Evolutionary conservation across 2,113 vertebrate genomes (phyloP), one percentile per base, ranked within the genome.

Genomic region (Myotis brandtii): DNA sequence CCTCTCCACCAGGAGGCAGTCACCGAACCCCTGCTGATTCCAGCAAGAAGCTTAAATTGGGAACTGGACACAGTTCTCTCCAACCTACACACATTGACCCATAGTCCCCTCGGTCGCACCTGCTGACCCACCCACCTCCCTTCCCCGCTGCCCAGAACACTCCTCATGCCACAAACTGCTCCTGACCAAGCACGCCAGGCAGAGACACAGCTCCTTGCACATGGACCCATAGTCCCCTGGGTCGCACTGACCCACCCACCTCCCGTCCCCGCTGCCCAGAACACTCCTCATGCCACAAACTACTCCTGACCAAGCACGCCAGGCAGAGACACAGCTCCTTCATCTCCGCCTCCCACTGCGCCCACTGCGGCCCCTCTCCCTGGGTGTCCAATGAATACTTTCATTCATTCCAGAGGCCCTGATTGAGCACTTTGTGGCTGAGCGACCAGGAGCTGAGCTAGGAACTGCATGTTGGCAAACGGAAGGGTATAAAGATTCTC

Each of bases 341-440:
- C 0, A 23, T n/a, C 62, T 81, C 69, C 5, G 14, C 12, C 4
- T 37, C 32, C 2, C 11, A 12, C 12, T 0, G 16, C 0, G 0
- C 23, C 76, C 10, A 1, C 12, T 4, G 4, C 10, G 54, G 3
- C 16, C 18, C 76, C 48, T 40, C 48, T 9, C 27, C 40, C 50
- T 62, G 21, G 20, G 11, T 14, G 32, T 32, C 23, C 52, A 12
- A 0, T 1, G 6, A 34, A n/a, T 69, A 40, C 46, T 52, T 21
- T 5, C 32, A 21, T 70, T 70, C 52, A 50, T 43, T 46, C 37
- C 27, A 30, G 54, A 70, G 50, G 30, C 79, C 13, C 1, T 30
- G 14, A 6, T 59, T 14, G 56, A 86, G 62, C 32, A 8, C 40
- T 17, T 21, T 13, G 64, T 32, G 34, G 32, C 81, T 54, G 18